A percentile compares a stretch with the other conserved stretches of the same genome.
phyloP scores from a whole-genome alignment of 1,140 invertebrate genomes.

The Philotrypesis tridentata region DNA sequence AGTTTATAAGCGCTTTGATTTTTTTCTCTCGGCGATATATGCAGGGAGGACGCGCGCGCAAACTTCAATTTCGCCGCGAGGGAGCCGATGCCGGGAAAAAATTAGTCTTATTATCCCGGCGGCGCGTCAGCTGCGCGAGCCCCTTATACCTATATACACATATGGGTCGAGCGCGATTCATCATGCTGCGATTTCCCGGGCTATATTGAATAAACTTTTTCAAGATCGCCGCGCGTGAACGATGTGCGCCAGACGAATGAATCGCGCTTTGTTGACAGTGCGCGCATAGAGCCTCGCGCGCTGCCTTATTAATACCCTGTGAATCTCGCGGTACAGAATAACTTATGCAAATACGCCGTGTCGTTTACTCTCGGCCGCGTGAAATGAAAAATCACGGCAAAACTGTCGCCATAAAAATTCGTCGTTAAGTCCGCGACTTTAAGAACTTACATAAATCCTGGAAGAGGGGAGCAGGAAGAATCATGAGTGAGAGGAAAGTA shows the following conservation, averaged over 20 bases:
- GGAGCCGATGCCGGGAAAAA: not conserved
- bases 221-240: too few relatives aligned
- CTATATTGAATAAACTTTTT: not conserved
- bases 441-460: constrained; percentile 36
- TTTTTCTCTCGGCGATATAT: too few relatives aligned
- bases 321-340: constrained; percentile 7
- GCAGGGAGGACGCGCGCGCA: too few relatives aligned
- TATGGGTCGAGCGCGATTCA: too few relatives aligned
- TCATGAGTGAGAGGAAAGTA: not conserved
- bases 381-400: constrained; percentile 33
- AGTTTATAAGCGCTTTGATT: not conserved
- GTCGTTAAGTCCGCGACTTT: constrained; percentile 24
- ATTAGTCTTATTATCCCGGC: not conserved
- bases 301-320: not conserved
- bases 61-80: too few relatives aligned
- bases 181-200: not conserved
- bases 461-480: not conserved
- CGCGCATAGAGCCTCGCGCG: not conserved
- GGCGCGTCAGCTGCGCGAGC: too few relatives aligned
- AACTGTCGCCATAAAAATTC: constrained; percentile 31
- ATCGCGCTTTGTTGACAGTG: not conserved
- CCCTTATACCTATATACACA: not conserved
- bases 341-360: constrained; percentile 32
- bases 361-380: not conserved
- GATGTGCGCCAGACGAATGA: not conserved